These are phyloP conservation scores for Tipula lateralis DNA, from an alignment of 2,888 invertebrate species.

Conservation along the genomic window DNA sequence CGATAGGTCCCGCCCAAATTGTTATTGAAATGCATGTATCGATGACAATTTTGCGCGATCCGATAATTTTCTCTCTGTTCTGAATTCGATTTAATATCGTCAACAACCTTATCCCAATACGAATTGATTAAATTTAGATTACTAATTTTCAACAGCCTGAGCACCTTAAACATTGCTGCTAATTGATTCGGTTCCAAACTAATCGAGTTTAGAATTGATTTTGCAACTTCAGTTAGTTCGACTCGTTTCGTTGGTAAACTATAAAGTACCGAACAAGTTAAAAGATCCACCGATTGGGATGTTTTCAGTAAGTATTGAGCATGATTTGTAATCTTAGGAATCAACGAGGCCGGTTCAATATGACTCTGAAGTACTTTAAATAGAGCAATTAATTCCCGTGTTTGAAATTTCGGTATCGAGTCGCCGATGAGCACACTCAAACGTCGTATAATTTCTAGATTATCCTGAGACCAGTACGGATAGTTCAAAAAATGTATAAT, in stretches of 20 bases:
- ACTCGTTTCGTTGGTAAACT: conserved; percentile 48
- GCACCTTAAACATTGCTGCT: conserved; percentile 46
- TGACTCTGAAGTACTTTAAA: conserved; percentile 51
- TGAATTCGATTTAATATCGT: conserved; percentile 41
- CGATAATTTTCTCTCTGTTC: conserved; percentile 40
- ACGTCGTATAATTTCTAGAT: conserved; percentile 44
- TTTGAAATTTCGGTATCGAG: conserved; percentile 44
- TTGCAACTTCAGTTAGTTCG: conserved; percentile 45
- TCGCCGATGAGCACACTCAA: conserved; percentile 46
- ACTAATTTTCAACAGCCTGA: conserved; percentile 51
- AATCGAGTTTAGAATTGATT: conserved; percentile 41
- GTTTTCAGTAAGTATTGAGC: conserved; percentile 45
- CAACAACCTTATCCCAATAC: conserved; percentile 51
- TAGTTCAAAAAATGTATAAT: conserved; percentile 49
- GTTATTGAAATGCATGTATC: conserved; percentile 54
- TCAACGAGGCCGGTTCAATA: conserved; percentile 51
- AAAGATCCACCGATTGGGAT: conserved; percentile 46
- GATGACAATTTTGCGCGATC: conserved; percentile 49
- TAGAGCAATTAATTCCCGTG: conserved; percentile 46
- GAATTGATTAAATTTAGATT: conserved; percentile 48
- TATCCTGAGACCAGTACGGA: conserved; percentile 50
- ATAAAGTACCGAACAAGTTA: conserved; percentile 50
- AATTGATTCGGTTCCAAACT: conserved; percentile 42
- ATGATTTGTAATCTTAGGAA: conserved; percentile 47
- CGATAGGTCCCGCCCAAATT: conserved; percentile 53